phyloP scores from a whole-genome alignment of 1,140 invertebrate genomes.

The Scaptodrosophila lebanonensis region DNA sequence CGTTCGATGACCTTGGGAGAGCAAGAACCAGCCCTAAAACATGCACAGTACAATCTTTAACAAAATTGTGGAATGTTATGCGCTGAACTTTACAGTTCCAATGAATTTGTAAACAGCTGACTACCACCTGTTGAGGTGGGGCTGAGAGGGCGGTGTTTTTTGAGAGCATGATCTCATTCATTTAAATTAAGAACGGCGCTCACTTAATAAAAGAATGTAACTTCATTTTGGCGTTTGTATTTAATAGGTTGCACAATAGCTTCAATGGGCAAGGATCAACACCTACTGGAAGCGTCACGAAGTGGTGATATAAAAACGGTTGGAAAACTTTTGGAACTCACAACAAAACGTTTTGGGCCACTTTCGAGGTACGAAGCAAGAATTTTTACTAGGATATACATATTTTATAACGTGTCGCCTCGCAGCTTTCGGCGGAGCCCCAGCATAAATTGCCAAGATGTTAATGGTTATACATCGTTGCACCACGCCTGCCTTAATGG shows the following conservation, averaged over 20 bases:
- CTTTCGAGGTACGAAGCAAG: constrained; percentile 85
- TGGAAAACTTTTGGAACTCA: constrained; percentile 92
- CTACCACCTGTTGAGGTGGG: constrained; percentile 18
- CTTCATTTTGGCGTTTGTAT: not conserved
- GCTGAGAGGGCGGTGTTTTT: constrained; percentile 3
- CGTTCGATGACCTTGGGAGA: constrained; percentile 45
- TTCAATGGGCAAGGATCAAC: constrained; percentile 91
- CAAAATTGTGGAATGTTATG: not conserved
- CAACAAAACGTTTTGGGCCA: constrained; percentile 93
- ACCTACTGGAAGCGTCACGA: constrained; percentile 94
- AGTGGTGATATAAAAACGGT: constrained; percentile 92
- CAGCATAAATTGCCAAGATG: constrained; percentile 94
- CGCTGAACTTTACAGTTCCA: constrained; percentile 10
- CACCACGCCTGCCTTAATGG: constrained; percentile 97
- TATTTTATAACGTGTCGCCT: not conserved
- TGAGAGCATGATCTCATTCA: constrained; percentile 29
- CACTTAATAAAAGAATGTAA: constrained; percentile 24
- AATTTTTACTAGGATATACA: not conserved
- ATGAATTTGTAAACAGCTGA: constrained; percentile 27
- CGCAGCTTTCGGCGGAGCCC: constrained; percentile 90
- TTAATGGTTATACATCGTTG: constrained; percentile 94
- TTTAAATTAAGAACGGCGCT: constrained; percentile 20
- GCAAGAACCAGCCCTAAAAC: constrained; percentile 34
- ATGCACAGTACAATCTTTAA: constrained; percentile 31
- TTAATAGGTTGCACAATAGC: constrained; percentile 12